Base-by-base conservation (phyloP, 2,797 vertebrate genomes). In the Pipistrellus kuhlii region DNA sequence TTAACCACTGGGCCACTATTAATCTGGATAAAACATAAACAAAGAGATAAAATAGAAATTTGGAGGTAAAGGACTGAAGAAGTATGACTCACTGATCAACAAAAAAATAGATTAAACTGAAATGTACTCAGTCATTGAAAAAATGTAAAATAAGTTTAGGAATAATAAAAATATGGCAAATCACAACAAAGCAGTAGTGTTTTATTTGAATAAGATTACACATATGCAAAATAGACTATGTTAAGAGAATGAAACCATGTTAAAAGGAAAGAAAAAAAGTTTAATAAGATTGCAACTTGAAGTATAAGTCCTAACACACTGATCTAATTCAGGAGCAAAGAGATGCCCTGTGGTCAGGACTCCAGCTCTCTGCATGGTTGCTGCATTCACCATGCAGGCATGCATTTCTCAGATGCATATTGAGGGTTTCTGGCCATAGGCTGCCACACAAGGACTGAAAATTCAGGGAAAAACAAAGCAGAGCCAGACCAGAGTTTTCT, bases 121-220 rank as follows among this genome's bases (percentile, higher is more conserved):
- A 91, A 64, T 35, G 11, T 35, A 8, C 21, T 44, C 46, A 64
- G 53, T 44, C 73, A 14, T 21, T 57, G 5, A 55, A 72, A 72
- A 95, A 88, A 92, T 41, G 12, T 41, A 91, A 91, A 93, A 72
- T 17, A 73, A 94, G 23, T 76, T 77, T 72, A 81, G 55, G 51
- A 55, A 89, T 94, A 38, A 91, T 78, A 69, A 78, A 77, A 93
- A 46, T 41, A 64, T 12, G 8, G 15, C 62, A 51, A n/a, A 51
- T 89, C 10, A 18, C 68, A 93, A 64, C 44, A 82, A 95, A 91
- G 25, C 32, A 83, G 57, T 88, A 77, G 69, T 41, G 44, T 85
- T 91, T 90, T 89, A 91, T 95, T 96, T 90, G 41, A 82, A 80
- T 72, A 87, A 64, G 59, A 90, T 73, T n/a, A 76, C 32, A 51